Evolutionary conservation across 2,797 vertebrate genomes (phyloP).

Genomic region (Smutsia temminckii): DNA sequence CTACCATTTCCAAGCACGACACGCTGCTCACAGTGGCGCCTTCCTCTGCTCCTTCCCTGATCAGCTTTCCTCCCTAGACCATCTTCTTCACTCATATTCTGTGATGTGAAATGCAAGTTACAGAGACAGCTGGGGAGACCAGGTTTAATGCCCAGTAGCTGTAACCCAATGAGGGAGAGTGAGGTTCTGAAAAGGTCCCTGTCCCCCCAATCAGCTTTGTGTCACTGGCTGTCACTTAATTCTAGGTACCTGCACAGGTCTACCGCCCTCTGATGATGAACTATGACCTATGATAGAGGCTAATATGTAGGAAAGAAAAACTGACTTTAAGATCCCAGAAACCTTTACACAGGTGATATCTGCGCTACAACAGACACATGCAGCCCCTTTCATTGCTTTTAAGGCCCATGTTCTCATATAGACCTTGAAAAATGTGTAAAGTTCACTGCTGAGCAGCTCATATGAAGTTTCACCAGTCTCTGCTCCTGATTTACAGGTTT

Average conservation of each 20-base stretch:
- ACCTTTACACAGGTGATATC: not conserved
- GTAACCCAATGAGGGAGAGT: not conserved
- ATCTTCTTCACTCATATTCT: not conserved
- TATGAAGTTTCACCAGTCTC: not conserved
- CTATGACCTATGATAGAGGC: not conserved
- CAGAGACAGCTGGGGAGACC: not conserved
- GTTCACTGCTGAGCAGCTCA: not conserved
- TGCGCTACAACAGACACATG: not conserved
- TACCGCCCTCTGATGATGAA: not conserved
- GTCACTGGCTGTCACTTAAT: not conserved
- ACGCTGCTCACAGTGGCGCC: fast-evolving
- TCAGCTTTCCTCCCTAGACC: not conserved
- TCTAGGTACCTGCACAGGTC: not conserved
- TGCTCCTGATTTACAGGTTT: not conserved
- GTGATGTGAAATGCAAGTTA: not conserved
- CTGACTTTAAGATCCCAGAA: not conserved
- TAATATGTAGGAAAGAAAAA: not conserved
- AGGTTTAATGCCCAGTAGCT: not conserved
- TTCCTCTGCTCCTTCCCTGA: fast-evolving
- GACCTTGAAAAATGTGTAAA: conserved; percentile 11
- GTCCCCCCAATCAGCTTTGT: not conserved
- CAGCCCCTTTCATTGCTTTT: not conserved
- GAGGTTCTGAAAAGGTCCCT: not conserved
- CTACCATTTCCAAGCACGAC: not conserved
- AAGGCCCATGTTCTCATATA: not conserved